These are phyloP conservation scores for Rhopalosiphum padi DNA, from an alignment of 1,140 invertebrate genomes.

Conservation along the genomic window DNA sequence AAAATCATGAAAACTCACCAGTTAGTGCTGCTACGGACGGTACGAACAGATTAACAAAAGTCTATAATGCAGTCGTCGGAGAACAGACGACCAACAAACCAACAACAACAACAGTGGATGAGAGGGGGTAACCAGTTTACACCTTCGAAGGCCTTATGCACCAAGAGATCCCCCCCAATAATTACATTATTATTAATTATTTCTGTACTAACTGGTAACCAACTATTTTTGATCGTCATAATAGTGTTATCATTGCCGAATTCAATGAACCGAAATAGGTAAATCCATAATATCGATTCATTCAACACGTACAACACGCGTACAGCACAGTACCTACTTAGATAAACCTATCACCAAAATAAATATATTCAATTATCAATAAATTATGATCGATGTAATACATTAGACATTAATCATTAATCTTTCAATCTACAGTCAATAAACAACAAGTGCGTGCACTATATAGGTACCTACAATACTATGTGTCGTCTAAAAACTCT, in stretches of 20 bases:
- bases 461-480: not conserved
- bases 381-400: not conserved
- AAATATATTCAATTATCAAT: not conserved
- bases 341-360: not conserved
- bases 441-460: not conserved
- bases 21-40: conserved; percentile 29
- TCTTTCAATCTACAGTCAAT: not conserved
- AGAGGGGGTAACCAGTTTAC: conserved; percentile 50
- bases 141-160: conserved; percentile 26
- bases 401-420: not conserved
- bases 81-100: not conserved
- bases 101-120: too few relatives aligned
- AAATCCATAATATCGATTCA: not conserved
- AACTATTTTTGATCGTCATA: not conserved
- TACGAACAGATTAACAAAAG: not conserved
- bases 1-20: conserved; percentile 9
- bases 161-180: not conserved
- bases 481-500: too few relatives aligned
- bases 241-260: not conserved
- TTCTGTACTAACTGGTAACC: not conserved
- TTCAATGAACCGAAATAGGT: not conserved
- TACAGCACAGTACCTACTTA: not conserved
- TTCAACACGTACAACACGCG: not conserved
- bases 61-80: not conserved
- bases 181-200: conserved; percentile 1